phyloP scores from a whole-genome alignment of 35 echinoderm and acorn worm species.

The Amphiura filiformis region DNA sequence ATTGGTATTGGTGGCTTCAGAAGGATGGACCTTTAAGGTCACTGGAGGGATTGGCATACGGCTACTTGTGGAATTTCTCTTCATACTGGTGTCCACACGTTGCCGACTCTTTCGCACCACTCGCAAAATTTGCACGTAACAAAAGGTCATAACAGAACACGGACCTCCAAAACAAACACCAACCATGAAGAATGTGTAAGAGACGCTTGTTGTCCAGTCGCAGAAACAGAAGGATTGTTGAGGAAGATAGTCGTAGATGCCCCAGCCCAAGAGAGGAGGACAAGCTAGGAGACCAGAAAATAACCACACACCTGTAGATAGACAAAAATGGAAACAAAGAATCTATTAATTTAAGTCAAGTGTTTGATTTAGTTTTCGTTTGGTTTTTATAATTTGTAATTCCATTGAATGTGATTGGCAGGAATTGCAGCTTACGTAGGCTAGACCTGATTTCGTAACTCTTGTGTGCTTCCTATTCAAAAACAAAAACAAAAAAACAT shows the following conservation, averaged over 20 bases:
- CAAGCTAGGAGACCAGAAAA: slow-evolving; percentile 59
- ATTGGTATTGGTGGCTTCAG: background rate
- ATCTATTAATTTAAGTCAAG: too few relatives aligned
- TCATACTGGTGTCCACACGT: slow-evolving; percentile 18
- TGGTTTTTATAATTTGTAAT: too few relatives aligned
- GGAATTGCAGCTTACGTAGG: background rate
- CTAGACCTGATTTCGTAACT: background rate
- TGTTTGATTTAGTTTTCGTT: too few relatives aligned
- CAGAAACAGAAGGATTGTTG: slow-evolving; percentile 98
- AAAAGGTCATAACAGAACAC: slow-evolving; percentile 93
- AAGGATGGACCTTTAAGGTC: background rate
- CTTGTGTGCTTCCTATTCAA: background rate
- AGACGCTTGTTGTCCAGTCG: slow-evolving; percentile 50
- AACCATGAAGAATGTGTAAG: slow-evolving; percentile 98
- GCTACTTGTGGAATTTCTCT: background rate
- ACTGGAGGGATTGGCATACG: background rate
- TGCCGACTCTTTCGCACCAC: slow-evolving; percentile 72
- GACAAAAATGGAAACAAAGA: slow-evolving; percentile 9
- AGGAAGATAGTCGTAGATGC: slow-evolving; percentile 68
- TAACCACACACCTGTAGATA: slow-evolving; percentile 79
- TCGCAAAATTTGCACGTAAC: slow-evolving; percentile 73
- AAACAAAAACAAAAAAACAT: too few relatives aligned
- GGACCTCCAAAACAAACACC: slow-evolving; percentile 92
- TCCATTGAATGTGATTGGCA: too few relatives aligned
- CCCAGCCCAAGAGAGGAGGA: slow-evolving; percentile 80